phyloP scores from a whole-genome alignment of 1,140 invertebrate genomes.

The Drosophila sp. region DNA sequence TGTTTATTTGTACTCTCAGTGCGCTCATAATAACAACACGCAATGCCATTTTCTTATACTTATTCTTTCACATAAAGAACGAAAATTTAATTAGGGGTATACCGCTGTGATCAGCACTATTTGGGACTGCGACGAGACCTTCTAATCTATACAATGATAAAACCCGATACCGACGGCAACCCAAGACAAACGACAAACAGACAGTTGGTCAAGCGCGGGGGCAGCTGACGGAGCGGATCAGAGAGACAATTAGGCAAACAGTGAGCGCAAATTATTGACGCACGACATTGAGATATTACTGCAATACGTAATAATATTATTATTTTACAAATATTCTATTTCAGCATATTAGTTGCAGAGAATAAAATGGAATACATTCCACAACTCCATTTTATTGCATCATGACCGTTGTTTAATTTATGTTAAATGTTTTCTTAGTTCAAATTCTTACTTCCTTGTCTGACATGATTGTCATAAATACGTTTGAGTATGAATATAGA shows the following conservation, averaged over 20 bases:
- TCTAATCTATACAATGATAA: slow-evolving; percentile 78
- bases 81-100: slow-evolving; percentile 79
- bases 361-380: too few relatives aligned
- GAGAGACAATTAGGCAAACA: slow-evolving; percentile 69
- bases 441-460: neutral
- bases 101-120: slow-evolving; percentile 82
- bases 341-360: too few relatives aligned
- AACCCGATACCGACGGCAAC: slow-evolving; percentile 54
- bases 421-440: neutral
- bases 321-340: slow-evolving; percentile 25
- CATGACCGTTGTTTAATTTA: too few relatives aligned
- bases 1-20: neutral
- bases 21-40: slow-evolving; percentile 20
- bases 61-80: slow-evolving; percentile 43
- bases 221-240: slow-evolving; percentile 16
- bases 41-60: slow-evolving; percentile 50
- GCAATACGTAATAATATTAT: slow-evolving; percentile 35
- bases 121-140: slow-evolving; percentile 63
- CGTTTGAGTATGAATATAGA: too few relatives aligned
- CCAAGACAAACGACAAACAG: slow-evolving; percentile 32
- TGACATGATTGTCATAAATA: neutral
- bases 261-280: slow-evolving; percentile 66
- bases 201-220: slow-evolving; percentile 63
- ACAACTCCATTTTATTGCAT: too few relatives aligned
- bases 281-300: slow-evolving; percentile 68